Base-by-base conservation (phyloP, 92 coral and sea anemone species). In the Actinernus sp. region DNA sequence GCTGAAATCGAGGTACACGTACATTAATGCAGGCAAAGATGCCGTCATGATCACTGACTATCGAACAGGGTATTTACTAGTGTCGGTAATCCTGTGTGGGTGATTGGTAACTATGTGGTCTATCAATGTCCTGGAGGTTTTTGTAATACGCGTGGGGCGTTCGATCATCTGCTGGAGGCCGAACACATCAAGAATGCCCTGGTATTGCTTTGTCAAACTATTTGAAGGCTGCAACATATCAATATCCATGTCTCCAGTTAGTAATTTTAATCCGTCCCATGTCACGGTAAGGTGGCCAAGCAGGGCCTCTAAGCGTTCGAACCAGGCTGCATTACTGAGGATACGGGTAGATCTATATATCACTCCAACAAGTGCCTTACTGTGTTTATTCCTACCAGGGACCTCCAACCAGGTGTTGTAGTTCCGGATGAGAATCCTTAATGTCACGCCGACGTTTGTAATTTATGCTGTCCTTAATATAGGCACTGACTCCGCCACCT, bases 91-190 rank as follows among this genome's bases (percentile, higher is more conserved):
- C 7, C 18, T 17, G 6, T 30, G 26, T 9, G 86, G 86, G 31
- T 58, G 9, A 27, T 69, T 79, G 0, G 72, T 79, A 20, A 79
- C 34, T 11, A 79, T 18, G 9, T 79, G 86, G 32, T 79, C 72
- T 50, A 79, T 70, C 36, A 79, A 31, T 11, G 79, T 60, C 49
- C 49, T 37, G 6, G 68, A 52, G 33, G 49, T 8, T 33, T 24
- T 23, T 5, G 87, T 80, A 28, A 51, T 50, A 31, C 74, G 72
- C 39, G 87, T 80, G 23, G 87, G 74, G 17, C 53, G 23, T 13
- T 40, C 53, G 31, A 80, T 43, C 7, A 71, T 21, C 31, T 80
- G 87, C 13, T 71, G 57, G 7, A 61, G 26, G 16, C 40, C 72
- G 24, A 79, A 61, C 11, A 52, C 60, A 29, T 71, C 79, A 2